Percentiles rank a stretch among this genome's conserved stretches.
Conservation (phyloP, 1,140 invertebrate species). For the Octopus sinensis region DNA sequence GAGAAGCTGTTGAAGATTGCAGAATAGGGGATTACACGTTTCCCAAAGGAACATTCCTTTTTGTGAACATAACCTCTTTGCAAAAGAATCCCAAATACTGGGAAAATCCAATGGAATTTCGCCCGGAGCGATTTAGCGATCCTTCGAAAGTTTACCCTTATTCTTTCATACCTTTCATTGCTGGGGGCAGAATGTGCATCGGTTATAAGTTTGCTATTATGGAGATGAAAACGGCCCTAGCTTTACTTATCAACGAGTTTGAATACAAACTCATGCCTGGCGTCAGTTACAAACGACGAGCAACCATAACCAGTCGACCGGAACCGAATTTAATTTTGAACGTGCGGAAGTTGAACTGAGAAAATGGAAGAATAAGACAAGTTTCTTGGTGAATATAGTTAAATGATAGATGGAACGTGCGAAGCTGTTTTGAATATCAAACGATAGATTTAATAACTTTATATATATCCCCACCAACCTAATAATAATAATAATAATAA, state of each 20-base stretch:
- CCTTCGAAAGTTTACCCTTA: slow-evolving; percentile 23
- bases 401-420: no score
- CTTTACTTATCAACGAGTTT: slow-evolving; percentile 24
- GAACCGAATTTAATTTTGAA: background rate
- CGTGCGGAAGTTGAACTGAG: background rate
- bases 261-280: background rate
- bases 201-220: slow-evolving; percentile 40
- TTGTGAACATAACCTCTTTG: background rate
- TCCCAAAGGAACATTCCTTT: background rate
- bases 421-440: no score
- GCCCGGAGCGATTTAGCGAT: slow-evolving; percentile 38
- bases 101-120: slow-evolving; percentile 35
- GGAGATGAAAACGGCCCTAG: slow-evolving; percentile 40
- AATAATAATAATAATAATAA: no score
- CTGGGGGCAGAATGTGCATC: slow-evolving; percentile 41
- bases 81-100: slow-evolving; percentile 31
- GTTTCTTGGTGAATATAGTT: no score
- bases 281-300: background rate
- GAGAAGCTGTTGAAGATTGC: background rate
- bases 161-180: slow-evolving; percentile 37
- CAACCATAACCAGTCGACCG: background rate
- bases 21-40: background rate
- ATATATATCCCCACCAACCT: no score
- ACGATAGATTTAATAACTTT: no score
- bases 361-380: no score